phyloP scores from a whole-genome alignment of 2,113 vertebrate genomes.

The Nesoenas mayeri region DNA sequence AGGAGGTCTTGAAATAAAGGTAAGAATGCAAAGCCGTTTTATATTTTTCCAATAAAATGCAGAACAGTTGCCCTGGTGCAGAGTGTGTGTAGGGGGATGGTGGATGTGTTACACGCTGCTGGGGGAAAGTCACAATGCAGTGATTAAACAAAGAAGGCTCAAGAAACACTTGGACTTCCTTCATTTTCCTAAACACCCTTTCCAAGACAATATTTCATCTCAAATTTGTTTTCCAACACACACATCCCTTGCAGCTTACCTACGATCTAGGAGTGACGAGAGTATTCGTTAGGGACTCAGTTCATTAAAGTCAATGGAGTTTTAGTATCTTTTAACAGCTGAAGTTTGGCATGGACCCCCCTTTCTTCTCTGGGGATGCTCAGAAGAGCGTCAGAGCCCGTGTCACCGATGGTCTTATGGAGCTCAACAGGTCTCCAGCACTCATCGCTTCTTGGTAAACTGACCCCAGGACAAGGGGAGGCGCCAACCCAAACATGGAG shows the following conservation, averaged over 20 bases:
- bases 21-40: constrained; percentile 67
- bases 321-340: not conserved
- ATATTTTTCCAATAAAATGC: constrained; percentile 63
- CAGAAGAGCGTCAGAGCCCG: not conserved
- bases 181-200: not conserved
- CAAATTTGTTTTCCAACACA: not conserved
- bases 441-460: fast-evolving
- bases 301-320: not conserved
- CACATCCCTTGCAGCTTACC: fast-evolving
- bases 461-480: not conserved
- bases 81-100: constrained; percentile 16
- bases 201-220: not conserved
- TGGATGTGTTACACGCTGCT: not conserved
- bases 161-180: not conserved
- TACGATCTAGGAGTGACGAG: not conserved
- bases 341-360: not conserved
- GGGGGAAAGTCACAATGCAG: not conserved
- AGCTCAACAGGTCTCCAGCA: not conserved
- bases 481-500: not conserved
- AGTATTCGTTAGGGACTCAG: not conserved
- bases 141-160: constrained; percentile 22
- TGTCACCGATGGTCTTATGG: too few species aligned
- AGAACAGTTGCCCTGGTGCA: constrained; percentile 28
- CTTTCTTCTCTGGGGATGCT: not conserved
- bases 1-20: constrained; percentile 71